Conservation (phyloP, 2,113 vertebrate genomes). For the Petrocephalus zakoni region DNA sequence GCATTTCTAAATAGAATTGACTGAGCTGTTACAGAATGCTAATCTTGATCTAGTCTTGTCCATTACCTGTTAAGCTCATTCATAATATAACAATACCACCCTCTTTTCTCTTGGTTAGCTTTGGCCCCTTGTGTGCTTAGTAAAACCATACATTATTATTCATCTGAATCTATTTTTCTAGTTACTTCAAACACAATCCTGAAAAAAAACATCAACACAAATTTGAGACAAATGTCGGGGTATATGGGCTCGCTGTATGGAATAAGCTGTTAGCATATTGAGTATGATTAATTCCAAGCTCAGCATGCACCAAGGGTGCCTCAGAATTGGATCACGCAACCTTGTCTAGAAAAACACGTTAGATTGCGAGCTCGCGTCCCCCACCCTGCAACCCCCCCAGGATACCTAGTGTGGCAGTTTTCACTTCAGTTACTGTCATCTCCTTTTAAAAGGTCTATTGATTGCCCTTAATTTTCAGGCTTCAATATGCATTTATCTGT, state of each 20-base stretch:
- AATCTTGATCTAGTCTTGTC: background rate
- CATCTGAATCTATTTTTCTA: background rate
- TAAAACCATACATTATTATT: background rate
- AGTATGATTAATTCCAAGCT: background rate
- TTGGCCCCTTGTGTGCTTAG: background rate
- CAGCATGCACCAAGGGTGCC: background rate
- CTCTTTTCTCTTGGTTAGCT: background rate
- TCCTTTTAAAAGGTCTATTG: background rate
- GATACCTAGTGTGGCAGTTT: background rate
- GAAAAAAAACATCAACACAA: background rate
- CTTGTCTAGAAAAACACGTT: background rate
- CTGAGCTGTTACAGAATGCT: background rate
- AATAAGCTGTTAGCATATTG: background rate
- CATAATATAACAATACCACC: background rate
- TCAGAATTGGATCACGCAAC: background rate
- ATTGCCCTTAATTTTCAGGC: background rate
- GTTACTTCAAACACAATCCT: background rate
- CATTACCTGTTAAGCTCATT: background rate
- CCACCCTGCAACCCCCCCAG: background rate
- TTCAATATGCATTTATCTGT: background rate
- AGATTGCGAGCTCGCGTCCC: background rate
- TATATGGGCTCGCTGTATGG: background rate
- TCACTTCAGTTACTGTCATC: background rate
- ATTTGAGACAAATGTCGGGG: background rate
- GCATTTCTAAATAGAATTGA: background rate